A percentile compares a stretch with the other conserved stretches of the same genome.
Evolutionary conservation across 23 tunicate genomes (phyloP).

Genomic region (Corella eumyota): DNA sequence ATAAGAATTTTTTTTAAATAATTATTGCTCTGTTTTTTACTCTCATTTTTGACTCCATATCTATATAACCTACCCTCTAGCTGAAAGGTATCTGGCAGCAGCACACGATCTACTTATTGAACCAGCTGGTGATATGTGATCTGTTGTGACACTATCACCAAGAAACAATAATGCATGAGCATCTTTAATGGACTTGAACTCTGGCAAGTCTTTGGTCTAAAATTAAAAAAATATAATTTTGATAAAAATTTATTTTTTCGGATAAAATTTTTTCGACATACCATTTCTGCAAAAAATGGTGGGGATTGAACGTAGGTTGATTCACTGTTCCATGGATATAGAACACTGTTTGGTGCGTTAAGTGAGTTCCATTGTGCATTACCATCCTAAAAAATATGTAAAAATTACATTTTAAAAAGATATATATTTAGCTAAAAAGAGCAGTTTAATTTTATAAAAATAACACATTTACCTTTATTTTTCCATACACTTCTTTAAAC

Average conservation of each 20-base stretch:
- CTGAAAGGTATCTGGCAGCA: slow-evolving; percentile 73
- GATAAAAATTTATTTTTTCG: not conserved
- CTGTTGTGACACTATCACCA: slow-evolving; percentile 97
- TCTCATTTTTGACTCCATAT: not conserved
- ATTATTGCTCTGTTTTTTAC: not conserved
- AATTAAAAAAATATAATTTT: not conserved
- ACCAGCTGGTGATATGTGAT: slow-evolving; percentile 96
- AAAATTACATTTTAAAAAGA: not conserved
- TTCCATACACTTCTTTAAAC: slow-evolving; percentile 80
- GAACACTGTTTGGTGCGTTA: slow-evolving; percentile 52
- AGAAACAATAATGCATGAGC: slow-evolving; percentile 66
- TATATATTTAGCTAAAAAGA: not conserved
- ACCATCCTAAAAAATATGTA: slow-evolving; percentile 38
- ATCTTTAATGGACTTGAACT: slow-evolving; percentile 20
- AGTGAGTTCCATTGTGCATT: slow-evolving; percentile 84
- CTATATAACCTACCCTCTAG: slow-evolving; percentile 37
- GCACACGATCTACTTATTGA: slow-evolving; percentile 79
- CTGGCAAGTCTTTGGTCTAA: slow-evolving; percentile 35
- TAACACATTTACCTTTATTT: slow-evolving; percentile 44
- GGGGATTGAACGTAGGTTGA: slow-evolving; percentile 91
- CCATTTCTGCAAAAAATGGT: slow-evolving; percentile 88
- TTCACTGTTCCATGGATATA: slow-evolving; percentile 76
- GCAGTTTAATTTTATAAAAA: not conserved
- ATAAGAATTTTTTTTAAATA: not conserved
- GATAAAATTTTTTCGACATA: slow-evolving; percentile 5